Percentiles rank a stretch among this genome's conserved stretches.
These are phyloP conservation scores for Hirundo rustica DNA, from an alignment of 2,797 vertebrate species.

Conservation along the genomic window DNA sequence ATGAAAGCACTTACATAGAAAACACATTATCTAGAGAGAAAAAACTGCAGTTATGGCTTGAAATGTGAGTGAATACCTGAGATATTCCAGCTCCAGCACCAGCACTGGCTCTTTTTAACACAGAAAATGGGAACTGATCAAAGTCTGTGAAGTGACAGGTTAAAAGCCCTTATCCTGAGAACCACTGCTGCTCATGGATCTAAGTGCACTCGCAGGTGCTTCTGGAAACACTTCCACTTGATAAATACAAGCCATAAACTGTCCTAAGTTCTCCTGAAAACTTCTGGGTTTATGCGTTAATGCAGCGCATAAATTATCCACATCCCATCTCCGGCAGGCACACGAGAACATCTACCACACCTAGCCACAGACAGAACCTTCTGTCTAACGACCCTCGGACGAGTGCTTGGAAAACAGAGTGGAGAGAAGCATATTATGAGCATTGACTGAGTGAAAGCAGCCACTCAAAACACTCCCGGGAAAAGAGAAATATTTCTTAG, in stretches of 20 bases:
- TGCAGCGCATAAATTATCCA: neutral
- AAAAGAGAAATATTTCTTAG: neutral
- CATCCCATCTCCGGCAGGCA: neutral
- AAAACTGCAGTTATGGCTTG: neutral
- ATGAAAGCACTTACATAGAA: constrained; percentile 11
- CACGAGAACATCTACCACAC: fast-evolving
- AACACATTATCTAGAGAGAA: neutral
- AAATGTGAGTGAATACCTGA: constrained; percentile 12
- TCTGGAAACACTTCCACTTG: neutral
- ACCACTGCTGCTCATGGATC: neutral
- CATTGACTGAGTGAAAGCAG: neutral
- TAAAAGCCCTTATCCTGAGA: constrained; percentile 21
- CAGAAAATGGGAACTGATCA: neutral
- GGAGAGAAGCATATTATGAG: neutral
- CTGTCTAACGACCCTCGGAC: neutral
- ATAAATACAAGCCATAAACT: neutral
- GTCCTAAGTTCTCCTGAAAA: neutral
- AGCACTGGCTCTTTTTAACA: neutral
- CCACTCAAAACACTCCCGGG: neutral
- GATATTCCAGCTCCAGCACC: neutral
- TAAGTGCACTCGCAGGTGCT: neutral
- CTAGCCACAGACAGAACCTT: neutral
- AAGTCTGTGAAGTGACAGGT: constrained; percentile 15
- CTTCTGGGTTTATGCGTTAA: neutral
- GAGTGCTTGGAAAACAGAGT: neutral